Evolutionary conservation across 2,888 invertebrate genomes (phyloP).

Genomic region (Acleris sparsana): DNA sequence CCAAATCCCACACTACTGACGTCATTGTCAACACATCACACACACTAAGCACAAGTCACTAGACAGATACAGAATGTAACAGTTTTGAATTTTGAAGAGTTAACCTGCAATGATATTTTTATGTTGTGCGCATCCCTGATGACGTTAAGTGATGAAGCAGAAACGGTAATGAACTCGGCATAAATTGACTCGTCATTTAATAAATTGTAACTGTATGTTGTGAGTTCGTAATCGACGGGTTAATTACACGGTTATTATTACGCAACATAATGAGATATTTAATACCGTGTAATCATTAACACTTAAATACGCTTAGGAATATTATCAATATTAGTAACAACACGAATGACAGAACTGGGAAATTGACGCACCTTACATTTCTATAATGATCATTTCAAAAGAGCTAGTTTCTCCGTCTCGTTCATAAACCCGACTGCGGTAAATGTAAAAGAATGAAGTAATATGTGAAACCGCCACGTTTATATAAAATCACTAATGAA

Average conservation of each 20-base stretch:
- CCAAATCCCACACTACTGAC: conserved; percentile 58
- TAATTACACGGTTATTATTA: not conserved
- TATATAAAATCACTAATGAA: not conserved
- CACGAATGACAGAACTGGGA: too few relatives aligned
- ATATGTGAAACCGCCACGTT: not conserved
- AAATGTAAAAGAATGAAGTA: not conserved
- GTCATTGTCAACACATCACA: conserved; percentile 49
- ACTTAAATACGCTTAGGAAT: too few relatives aligned
- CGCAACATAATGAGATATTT: too few relatives aligned
- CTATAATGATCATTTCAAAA: not conserved
- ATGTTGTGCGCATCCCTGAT: conserved; percentile 15
- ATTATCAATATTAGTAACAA: too few relatives aligned
- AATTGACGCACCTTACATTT: too few relatives aligned
- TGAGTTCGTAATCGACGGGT: conserved; percentile 8
- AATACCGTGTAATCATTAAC: not conserved
- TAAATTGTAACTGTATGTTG: conserved; percentile 12
- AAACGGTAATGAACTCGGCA: conserved; percentile 14
- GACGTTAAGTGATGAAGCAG: conserved; percentile 12
- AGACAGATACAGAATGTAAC: not conserved
- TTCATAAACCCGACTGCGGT: not conserved
- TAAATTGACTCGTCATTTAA: conserved; percentile 14
- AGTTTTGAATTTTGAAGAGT: not conserved
- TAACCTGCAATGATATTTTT: conserved; percentile 4
- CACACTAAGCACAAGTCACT: conserved; percentile 55
- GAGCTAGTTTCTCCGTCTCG: not conserved